Base-by-base conservation (phyloP, 2,888 invertebrate species). In the Calameuta idolon region DNA sequence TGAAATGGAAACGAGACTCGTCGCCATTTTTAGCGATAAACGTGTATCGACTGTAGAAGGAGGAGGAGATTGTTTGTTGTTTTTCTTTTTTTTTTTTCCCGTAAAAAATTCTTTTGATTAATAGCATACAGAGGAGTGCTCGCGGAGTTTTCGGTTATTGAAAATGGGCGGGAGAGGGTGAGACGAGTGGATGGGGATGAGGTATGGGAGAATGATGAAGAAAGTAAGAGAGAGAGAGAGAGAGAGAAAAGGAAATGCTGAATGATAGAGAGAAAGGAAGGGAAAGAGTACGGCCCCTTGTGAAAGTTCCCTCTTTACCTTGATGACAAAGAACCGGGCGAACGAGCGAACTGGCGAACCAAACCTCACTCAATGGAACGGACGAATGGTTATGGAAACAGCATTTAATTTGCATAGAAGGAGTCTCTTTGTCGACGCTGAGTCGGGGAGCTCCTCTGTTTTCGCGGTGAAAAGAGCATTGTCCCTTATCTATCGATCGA, bases 391-490 rank as follows among this genome's bases (percentile, higher is more conserved):
- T 91, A 91, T 91, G 90, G 90, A 91, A 91, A 90, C 91, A 91
- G 91, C 91, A 91, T 91, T 91, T 91, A 91, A 91, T 91, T 91
- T 91, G 91, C 91, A 91, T 91, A 91, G 91, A 91, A 91, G 90
- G 91, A 90, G 90, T 86, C 88, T 89, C 90, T 90, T 90, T 90
- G 90, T 90, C 89, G 89, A 89, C 80, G 81, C 83, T n/a, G 69
- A 69, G 40, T 15, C 34, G 76, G 34, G 73, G 69, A 35, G 69
- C 69, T 77, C 75, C 84, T 85, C 83, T 82, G 81, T 82, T 83
- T 84, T 83, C 85, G 83, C 87, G 85, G 83, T 91, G 88, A 91
- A 91, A 91, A 90, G 90, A 90, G 90, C 91, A 91, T 91, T 91
- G 91, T 91, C 89, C 91, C 88, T 91, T 91, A 91, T 91, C 91